Evolutionary conservation across 1,140 invertebrate genomes (phyloP), one percentile per base, ranked within the genome.

Genomic region (Calephelis nemesis): DNA sequence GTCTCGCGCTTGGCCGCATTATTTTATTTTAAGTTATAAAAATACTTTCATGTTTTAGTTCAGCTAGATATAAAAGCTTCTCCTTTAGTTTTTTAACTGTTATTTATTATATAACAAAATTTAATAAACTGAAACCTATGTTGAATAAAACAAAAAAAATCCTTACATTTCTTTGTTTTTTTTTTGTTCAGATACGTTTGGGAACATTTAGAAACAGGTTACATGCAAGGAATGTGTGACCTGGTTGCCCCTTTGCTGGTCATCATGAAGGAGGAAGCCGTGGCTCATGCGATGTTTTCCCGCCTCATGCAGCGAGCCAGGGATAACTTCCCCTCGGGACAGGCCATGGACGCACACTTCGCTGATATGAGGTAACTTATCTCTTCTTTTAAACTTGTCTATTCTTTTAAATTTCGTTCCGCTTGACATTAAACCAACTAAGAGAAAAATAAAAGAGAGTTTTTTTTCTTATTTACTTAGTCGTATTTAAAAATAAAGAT

Each of bases 181-280:
- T 63, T 47, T 30, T 50, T 66, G 85, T 87, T 5, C 78, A 97
- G 96, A 7, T 98, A 97, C 92, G 97, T 99, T 39, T 99, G 97
- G 97, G 96, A 98, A 85, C 96, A 98, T 81, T 91, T 98, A 72
- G 97, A 98, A 58, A 94, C 97, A 63, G 98, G 98, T 7, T 97
- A 97, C 85, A 96, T 97, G 94, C 96, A 97, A 89, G 96, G 98
- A 87, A 99, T 99, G 98, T 99, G 98, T 91, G 98, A 99, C 92
- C 93, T 99, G 54, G 97, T 96, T 0, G 98, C 98, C 11, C 98
- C 98, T 0, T 92, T 99, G 5, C 93, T 99, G 5, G 98, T 98
- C 1, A 96, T 98, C 71, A 96, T 98, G 92, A 96, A 98, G 84
- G 97, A 99, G 84, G 98, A 99, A 89, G 96, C 97, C 1, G 87